Base-by-base conservation (phyloP, 2,888 invertebrate genomes). In the Ypsolopha scabrella region DNA sequence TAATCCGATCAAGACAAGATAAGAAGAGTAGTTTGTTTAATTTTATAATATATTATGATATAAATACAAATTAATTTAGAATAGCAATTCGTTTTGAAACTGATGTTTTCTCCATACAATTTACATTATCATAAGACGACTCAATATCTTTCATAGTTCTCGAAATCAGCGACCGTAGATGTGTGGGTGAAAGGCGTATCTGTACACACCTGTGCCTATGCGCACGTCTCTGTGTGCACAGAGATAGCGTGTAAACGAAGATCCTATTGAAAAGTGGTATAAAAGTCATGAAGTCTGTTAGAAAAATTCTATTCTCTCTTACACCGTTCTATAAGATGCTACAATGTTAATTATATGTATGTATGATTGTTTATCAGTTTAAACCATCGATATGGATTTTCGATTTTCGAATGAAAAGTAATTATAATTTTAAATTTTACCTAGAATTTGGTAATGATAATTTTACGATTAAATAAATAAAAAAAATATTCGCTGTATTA, bases 151-250 rank as follows among this genome's bases (percentile, higher is more conserved):
- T 65, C 59, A 14, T 45, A 69, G 54, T 75, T 61, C 68, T 41
- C 52, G 39, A 51, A 34, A 55, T 45, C 49, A 53, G 36, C 51
- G 37, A 52, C 24, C 0, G 43, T 54, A 71, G 78, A 64, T 72
- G 70, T 39, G 80, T 71, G 60, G 76, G 80, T 75, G 82, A 85
- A 83, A 83, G 83, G 74, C 71, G 62, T 78, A 53, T 82, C 71
- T 66, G 53, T 62, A 85, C 67, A 70, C 54, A 54, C 45, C 51
- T 58, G 69, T 82, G 69, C 48, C 48, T 55, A 77, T 68, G 60
- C 60, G 10, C 2, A 10, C 50, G 2, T 56, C 13, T 2, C 34
- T 55, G 81, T 79, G 62, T 71, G 71, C n/a, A 80, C 76, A 71
- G 67, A 66, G 71, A 73, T 69, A 69, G 66, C 58, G 67, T 71